These are phyloP conservation scores for Coreoperca whiteheadi DNA, from an alignment of 2,113 vertebrate genomes.

Conservation along the genomic window DNA sequence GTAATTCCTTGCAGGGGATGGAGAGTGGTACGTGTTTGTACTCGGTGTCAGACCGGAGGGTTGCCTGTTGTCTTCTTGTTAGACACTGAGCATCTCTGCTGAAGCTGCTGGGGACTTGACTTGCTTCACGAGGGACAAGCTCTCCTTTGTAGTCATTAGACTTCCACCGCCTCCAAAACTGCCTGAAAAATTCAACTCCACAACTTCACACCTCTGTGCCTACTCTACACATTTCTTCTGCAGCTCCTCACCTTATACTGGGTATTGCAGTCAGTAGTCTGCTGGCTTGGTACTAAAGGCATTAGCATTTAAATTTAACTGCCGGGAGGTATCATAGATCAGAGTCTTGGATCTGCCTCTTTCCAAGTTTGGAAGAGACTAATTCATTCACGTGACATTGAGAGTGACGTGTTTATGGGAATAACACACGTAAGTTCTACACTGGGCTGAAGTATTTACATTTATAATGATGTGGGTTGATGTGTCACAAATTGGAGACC, in stretches of 20 bases:
- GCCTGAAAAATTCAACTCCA: conserved; percentile 17
- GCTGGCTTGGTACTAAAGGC: conserved; percentile 37
- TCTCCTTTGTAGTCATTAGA: conserved; percentile 40
- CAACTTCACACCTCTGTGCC: conserved; percentile 26
- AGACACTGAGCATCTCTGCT: background rate
- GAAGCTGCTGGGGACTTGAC: conserved; percentile 1
- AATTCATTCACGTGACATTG: conserved; percentile 44
- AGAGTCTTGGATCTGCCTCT: conserved; percentile 59
- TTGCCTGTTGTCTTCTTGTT: background rate
- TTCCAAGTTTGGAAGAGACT: conserved; percentile 45
- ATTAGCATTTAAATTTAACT: conserved; percentile 77
- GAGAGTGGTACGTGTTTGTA: background rate
- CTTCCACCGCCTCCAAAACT: background rate
- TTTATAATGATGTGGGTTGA: no score
- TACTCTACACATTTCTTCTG: conserved; percentile 17
- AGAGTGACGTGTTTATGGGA: conserved; percentile 20
- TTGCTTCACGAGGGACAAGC: background rate
- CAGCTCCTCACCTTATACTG: conserved; percentile 18
- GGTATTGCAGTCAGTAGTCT: conserved; percentile 38
- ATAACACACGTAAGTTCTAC: background rate
- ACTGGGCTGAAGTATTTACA: background rate
- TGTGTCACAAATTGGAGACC: no score
- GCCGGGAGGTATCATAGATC: conserved; percentile 67
- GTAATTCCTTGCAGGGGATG: background rate
- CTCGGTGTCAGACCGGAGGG: background rate